Evolutionary conservation across 2,113 vertebrate genomes (phyloP), one percentile per base, ranked within the genome.

Genomic region (Panurus biarmicus): DNA sequence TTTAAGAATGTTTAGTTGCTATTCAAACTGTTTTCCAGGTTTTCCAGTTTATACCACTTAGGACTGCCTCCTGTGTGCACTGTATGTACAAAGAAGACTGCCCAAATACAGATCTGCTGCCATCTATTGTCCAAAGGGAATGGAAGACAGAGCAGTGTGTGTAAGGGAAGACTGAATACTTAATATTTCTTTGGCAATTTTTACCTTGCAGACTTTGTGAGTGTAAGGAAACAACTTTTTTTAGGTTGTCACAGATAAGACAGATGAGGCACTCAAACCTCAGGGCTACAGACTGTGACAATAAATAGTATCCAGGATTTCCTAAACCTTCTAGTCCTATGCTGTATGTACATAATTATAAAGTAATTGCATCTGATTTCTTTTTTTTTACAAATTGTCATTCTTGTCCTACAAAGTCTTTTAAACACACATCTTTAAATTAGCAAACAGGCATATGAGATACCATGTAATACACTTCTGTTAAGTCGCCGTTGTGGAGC

Each of bases 161-260:
- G 45, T 10, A 28, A 14, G 26, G 28, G 16, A 71, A 77, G 10
- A 80, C 51, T 21, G 15, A 81, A n/a, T n/a, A 87, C 9, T 73
- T 51, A 17, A 35, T 87, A 57, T 78, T 95, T 95, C 81, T 66
- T 42, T 76, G 35, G 40, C 22, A 29, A 60, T 82, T 97, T 92
- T 95, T 93, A 94, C 75, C 48, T 62, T 16, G 25, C 57, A 89
- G 65, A 71, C 67, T 97, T 96, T 45, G 61, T 12, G 23, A 92
- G 70, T n/a, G 20, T 42, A 66, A 87, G 48, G 60, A 80, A 94
- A 70, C 18, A 70, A 36, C 7, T 45, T 72, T 82, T 82, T 95
- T 95, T 70, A 69, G 85, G 45, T 86, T 73, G 72, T 42, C 29
- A 66, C 66, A 94, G 31, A 61, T 79, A 70, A 94, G 65, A 85